These are phyloP conservation scores for Hemicentrotus pulcherrimus DNA, from an alignment of 35 echinoderm and acorn worm species.

Conservation along the genomic window DNA sequence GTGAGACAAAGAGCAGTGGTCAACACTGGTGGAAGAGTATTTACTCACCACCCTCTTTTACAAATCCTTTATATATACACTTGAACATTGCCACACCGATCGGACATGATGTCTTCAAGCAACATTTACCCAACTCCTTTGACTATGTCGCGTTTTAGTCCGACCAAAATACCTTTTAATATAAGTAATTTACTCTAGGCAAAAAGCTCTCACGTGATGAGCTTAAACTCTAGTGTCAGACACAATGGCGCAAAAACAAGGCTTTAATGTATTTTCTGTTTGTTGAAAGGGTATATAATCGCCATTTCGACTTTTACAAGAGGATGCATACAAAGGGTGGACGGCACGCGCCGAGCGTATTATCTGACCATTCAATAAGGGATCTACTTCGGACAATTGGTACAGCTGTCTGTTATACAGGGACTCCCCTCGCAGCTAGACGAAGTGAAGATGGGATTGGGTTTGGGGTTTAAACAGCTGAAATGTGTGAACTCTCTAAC, in stretches of 20 bases:
- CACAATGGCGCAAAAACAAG: not conserved
- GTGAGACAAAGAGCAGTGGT: not conserved
- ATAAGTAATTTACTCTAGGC: not conserved
- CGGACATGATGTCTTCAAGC: not conserved
- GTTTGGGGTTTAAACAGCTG: not conserved
- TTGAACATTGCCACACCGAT: not conserved
- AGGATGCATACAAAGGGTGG: not conserved
- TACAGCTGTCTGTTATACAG: not conserved
- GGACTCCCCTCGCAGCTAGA: not conserved
- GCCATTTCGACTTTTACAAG: not conserved
- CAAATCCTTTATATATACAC: not conserved
- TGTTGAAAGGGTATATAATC: not conserved
- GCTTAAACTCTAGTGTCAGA: not conserved
- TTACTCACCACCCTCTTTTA: not conserved
- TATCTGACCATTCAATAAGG: not conserved
- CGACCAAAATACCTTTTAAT: not conserved
- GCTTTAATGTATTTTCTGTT: not conserved
- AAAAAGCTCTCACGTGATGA: not conserved
- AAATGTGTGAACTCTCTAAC: not conserved
- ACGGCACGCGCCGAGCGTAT: not conserved
- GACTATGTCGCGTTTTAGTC: not conserved
- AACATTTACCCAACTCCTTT: not conserved
- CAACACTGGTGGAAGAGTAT: not conserved
- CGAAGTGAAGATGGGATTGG: not conserved
- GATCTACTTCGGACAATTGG: slow-evolving; percentile 35